Evolutionary conservation across 2,888 invertebrate species (phyloP), one percentile per base, ranked within the genome.

Genomic region (Cephalotes varians): DNA sequence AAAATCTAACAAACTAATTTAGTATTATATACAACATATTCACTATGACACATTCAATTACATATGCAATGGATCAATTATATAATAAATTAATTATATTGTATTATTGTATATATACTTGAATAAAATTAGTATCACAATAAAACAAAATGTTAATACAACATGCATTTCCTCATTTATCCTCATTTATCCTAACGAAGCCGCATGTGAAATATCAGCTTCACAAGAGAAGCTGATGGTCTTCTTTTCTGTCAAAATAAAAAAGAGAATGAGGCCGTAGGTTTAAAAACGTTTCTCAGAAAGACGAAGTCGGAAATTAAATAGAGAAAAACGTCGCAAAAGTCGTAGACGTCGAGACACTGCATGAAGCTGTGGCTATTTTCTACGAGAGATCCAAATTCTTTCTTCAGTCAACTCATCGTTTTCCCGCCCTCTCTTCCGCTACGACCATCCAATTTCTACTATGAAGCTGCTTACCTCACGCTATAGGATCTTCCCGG

Each of bases 401-500:
- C 80, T 80, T 73, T 74, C 80, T 74, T 83, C 49, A n/a, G 60
- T 80, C 37, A 72, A 64, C 51, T 82, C 87, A 56, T 51, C 58
- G 31, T 25, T 51, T 60, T 54, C 44, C 51, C 49, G 28, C 79
- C 44, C 31, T 34, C 15, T 47, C 62, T 64, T 51, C 28, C 49
- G 51, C 47, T 44, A 21, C 54, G 40, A 67, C 40, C 21, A 15
- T 15, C 15, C 34, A 34, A 71, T 80, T 47, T 44, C 47, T 62
- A 62, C 31, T n/a, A 51, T 31, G 67, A 69, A 76, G 54, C 37
- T 71, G 82, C 90, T 93, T 91, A 93, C 93, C 93, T 93, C 89
- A 91, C 89, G 77, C 90, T 90, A 83, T 92, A 93, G 87, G 93
- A 92, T 88, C 93, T 93, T 89, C 90, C 92, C 83, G 92, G 90